Percentiles rank a stretch among this genome's conserved stretches.
Conservation (phyloP, 1,140 invertebrate genomes). For the Anthonomus grandis region DNA sequence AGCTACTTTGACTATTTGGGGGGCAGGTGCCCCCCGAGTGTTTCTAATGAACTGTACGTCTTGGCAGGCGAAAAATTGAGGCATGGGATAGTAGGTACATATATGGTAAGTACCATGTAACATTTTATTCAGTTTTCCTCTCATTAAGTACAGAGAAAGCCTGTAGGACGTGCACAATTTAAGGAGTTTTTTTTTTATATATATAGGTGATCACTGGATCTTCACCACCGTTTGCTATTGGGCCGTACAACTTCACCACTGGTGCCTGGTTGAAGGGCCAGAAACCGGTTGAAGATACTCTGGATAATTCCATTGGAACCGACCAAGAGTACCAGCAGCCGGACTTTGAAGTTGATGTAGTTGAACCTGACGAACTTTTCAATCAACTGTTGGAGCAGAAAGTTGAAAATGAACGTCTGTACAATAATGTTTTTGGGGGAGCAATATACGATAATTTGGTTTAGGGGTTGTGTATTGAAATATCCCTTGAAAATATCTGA, state of each 20-base stretch:
- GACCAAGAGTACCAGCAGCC: too few relatives aligned
- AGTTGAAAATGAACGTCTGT: too few relatives aligned
- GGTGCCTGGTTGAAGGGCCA: not conserved
- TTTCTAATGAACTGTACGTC: conserved; percentile 40
- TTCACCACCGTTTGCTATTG: conserved; percentile 16
- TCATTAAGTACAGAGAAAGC: not conserved
- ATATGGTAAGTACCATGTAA: conserved; percentile 32
- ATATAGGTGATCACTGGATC: conserved; percentile 16
- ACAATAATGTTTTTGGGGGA: too few relatives aligned
- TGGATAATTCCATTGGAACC: not conserved
- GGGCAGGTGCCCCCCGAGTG: conserved; percentile 54
- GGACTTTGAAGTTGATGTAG: too few relatives aligned
- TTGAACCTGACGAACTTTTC: too few relatives aligned
- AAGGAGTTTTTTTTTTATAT: not conserved
- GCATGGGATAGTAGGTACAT: conserved; percentile 30
- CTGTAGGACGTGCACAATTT: not conserved
- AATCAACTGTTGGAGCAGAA: too few relatives aligned
- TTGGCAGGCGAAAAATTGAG: conserved; percentile 41
- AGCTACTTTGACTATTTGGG: conserved; percentile 62
- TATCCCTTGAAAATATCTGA: too few relatives aligned
- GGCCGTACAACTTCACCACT: conserved; percentile 11
- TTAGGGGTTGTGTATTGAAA: too few relatives aligned
- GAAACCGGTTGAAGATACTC: not conserved
- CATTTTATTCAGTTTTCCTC: not conserved
- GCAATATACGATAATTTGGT: too few relatives aligned